Evolutionary conservation across 2,113 vertebrate genomes (phyloP), one percentile per base, ranked within the genome.

Genomic region (Hippoglossus stenolepis): DNA sequence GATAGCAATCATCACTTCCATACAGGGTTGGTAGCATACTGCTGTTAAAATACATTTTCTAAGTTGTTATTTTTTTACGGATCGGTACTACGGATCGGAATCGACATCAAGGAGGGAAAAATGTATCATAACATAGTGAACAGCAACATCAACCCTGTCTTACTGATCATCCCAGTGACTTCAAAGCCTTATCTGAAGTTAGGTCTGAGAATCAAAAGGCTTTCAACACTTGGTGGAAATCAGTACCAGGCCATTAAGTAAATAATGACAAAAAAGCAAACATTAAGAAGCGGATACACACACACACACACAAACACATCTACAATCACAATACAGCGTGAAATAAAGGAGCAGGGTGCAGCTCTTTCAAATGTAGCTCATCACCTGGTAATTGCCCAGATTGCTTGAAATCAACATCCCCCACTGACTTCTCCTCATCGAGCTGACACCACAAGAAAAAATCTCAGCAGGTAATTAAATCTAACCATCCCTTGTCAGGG

Each of bases 321-420:
- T 18, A 40, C 73, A 77, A 61, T 75, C 77, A 79, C 26, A 53
- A 54, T 57, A 26, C 60, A 75, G 47, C 12, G 2, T 77, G 59
- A 77, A 83, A 86, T 75, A 77, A 78, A 75, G 51, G 28, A 60
- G 73, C 59, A 75, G 59, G 86, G 77, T 77, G 86, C 78, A 79
- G 67, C 70, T 80, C 65, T 28, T 81, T 79, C 54, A 81, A 75
- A 75, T 66, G 70, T 68, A 80, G 73, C 85, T 90, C 73, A 87
- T 85, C 53, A 40, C 60, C 75, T 85, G 82, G 79, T 90, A 92
- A 90, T 92, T 90, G 80, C 84, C 72, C 83, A 90, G 71, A 89
- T 84, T 84, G 83, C 87, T 80, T 79, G 76, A 92, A 90, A 89
- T 88, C 76, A 85, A 56, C 82, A 65, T 83, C 60, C 80, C 72